A percentile compares a stretch with the other conserved stretches of the same genome.
These are phyloP conservation scores for human (Homo sapiens) DNA, from an alignment of 2,113 vertebrate species.

Conservation along the genomic window DNA sequence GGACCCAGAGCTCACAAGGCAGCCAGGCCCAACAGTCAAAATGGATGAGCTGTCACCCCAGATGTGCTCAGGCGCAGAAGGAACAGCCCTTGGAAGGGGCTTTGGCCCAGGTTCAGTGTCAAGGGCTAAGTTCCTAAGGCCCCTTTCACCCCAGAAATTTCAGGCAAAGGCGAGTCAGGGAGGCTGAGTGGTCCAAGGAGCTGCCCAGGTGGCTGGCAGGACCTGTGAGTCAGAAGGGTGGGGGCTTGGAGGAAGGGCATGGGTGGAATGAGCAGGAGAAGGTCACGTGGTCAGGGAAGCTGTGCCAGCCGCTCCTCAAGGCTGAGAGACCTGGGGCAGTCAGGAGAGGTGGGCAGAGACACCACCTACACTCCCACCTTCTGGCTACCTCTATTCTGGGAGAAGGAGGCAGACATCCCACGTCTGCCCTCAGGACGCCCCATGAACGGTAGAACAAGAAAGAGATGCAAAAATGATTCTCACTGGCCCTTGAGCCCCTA, in stretches of 20 bases:
- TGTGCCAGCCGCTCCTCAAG: rapidly evolving
- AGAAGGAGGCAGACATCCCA: background rate
- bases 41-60: too few species aligned
- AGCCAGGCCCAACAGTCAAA: background rate
- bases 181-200: background rate
- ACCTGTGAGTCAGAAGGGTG: background rate
- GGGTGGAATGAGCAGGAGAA: too few species aligned
- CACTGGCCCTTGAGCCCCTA: too few species aligned
- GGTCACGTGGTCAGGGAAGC: rapidly evolving
- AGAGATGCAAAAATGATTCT: background rate
- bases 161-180: background rate
- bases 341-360: background rate
- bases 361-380: rapidly evolving
- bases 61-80: background rate
- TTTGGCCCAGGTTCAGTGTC: background rate
- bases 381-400: background rate
- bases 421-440: background rate
- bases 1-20: background rate
- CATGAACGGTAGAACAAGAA: too few species aligned
- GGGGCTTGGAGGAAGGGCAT: background rate
- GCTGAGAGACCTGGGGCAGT: background rate
- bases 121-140: background rate
- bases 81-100: background rate
- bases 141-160: background rate
- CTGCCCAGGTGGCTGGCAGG: background rate